These are phyloP conservation scores for Calameuta filiformis DNA, from an alignment of 2,888 invertebrate genomes.

Conservation along the genomic window DNA sequence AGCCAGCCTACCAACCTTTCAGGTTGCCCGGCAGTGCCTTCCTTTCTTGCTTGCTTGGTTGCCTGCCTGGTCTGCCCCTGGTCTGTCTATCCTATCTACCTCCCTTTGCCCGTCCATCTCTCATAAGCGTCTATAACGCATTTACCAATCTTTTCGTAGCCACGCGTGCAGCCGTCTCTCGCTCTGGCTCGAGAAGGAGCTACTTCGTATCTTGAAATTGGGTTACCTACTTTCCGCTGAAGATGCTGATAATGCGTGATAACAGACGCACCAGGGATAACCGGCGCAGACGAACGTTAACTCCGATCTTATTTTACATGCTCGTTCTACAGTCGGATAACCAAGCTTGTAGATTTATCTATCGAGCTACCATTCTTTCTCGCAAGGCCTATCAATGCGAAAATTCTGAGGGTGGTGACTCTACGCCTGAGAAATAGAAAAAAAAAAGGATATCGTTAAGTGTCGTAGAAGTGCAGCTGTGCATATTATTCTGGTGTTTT, in stretches of 20 bases:
- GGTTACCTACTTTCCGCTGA: conserved; percentile 14
- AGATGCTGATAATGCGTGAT: conserved; percentile 19
- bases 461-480: background rate
- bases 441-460: background rate
- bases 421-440: background rate
- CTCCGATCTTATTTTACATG: background rate
- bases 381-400: background rate
- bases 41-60: background rate
- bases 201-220: conserved; percentile 17
- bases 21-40: background rate
- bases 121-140: background rate
- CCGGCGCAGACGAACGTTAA: background rate
- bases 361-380: background rate
- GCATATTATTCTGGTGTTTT: background rate
- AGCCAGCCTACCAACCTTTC: background rate
- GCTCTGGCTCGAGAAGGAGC: background rate
- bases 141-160: background rate
- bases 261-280: conserved; percentile 1
- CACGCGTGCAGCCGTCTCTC: background rate
- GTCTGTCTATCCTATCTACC: background rate
- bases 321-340: background rate
- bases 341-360: background rate
- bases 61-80: background rate
- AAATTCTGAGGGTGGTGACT: background rate
- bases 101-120: background rate